A percentile compares a stretch with the other conserved stretches of the same genome.
Evolutionary conservation across 2,797 vertebrate genomes (phyloP).

Genomic region (Helicolenus hilgendorfi): DNA sequence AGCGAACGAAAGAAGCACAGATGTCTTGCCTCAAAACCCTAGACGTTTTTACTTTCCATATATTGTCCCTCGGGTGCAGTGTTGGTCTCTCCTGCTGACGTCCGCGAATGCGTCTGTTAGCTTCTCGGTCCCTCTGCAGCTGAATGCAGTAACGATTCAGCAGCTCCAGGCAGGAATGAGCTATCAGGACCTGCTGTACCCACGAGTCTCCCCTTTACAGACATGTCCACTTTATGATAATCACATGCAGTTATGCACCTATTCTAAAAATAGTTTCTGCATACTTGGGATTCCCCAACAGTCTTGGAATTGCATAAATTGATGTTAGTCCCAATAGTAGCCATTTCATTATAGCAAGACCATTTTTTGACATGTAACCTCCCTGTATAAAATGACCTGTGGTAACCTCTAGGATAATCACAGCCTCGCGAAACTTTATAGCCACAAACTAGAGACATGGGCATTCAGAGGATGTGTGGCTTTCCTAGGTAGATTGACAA

Average conservation of each 20-base stretch:
- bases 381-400: too few species aligned
- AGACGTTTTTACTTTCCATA: slow-evolving; percentile 22
- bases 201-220: too few species aligned
- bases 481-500: too few species aligned
- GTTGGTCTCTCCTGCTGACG: slow-evolving; percentile 15
- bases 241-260: accelerated
- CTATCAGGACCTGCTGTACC: background rate
- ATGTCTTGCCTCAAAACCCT: background rate
- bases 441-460: accelerated
- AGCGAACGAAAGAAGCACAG: background rate
- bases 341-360: too few species aligned
- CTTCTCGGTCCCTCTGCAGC: slow-evolving; percentile 20
- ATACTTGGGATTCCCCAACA: too few species aligned
- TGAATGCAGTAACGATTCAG: background rate
- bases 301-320: too few species aligned
- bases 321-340: too few species aligned
- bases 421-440: too few species aligned
- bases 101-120: background rate
- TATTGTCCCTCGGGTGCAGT: slow-evolving; percentile 1
- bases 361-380: accelerated
- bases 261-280: too few species aligned
- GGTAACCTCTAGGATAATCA: too few species aligned
- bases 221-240: too few species aligned
- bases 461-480: accelerated
- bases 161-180: slow-evolving; percentile 26